These are phyloP conservation scores for Merodon equestris DNA, from an alignment of 2,888 invertebrate species.

Conservation along the genomic window DNA sequence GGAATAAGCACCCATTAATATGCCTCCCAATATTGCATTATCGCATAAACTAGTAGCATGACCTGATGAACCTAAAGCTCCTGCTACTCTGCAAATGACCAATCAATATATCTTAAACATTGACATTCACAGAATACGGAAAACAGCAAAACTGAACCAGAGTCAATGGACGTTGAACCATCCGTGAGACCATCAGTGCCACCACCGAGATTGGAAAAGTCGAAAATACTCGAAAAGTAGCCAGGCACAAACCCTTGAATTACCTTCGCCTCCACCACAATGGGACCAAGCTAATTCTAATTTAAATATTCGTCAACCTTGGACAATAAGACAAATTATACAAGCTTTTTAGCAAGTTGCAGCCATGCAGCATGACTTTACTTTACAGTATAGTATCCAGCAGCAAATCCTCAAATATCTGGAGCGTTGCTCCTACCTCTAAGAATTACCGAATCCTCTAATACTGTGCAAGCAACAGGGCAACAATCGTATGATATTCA, in stretches of 20 bases:
- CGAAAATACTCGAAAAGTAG: slow-evolving; percentile 36
- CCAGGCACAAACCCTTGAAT: slow-evolving; percentile 73
- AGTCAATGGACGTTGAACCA: slow-evolving; percentile 76
- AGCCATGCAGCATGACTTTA: slow-evolving; percentile 39
- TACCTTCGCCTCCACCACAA: slow-evolving; percentile 74
- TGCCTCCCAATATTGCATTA: slow-evolving; percentile 17
- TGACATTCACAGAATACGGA: slow-evolving; percentile 31
- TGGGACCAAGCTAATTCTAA: slow-evolving; percentile 28
- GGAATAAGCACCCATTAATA: slow-evolving; percentile 35
- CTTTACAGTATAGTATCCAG: slow-evolving; percentile 30
- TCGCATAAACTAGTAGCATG: slow-evolving; percentile 26
- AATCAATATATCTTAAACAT: slow-evolving; percentile 31
- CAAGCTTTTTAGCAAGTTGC: slow-evolving; percentile 61
- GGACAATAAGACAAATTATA: slow-evolving; percentile 36
- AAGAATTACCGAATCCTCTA: slow-evolving; percentile 70
- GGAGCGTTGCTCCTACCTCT: slow-evolving; percentile 17
- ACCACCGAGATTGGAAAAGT: slow-evolving; percentile 68
- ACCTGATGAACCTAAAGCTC: slow-evolving; percentile 42
- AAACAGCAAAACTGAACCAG: slow-evolving; percentile 77
- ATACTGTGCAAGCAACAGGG: slow-evolving; percentile 23
- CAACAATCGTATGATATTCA: slow-evolving; percentile 71
- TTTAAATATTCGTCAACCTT: slow-evolving; percentile 69
- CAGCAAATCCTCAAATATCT: slow-evolving; percentile 24
- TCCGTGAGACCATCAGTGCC: slow-evolving; percentile 76
- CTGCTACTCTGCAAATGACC: slow-evolving; percentile 21